Evolutionary conservation across 2,797 vertebrate genomes (phyloP), one percentile per base, ranked within the genome.

Genomic region (Neostethus bicornis): DNA sequence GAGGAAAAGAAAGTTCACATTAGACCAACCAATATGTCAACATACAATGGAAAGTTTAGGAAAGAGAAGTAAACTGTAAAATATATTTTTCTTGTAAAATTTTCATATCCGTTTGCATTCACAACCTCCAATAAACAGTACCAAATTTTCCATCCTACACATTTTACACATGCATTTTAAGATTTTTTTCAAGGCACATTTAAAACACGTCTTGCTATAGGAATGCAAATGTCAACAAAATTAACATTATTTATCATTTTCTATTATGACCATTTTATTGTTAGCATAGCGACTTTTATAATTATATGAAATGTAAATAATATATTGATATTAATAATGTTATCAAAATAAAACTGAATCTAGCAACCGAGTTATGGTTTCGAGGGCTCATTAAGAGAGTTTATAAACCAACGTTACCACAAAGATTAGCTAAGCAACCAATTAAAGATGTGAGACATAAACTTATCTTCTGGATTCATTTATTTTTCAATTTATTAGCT

Each of bases 11-110:
- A 28, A 70, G 59, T 75, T 75, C 51, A 63, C 45, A 65, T 57
- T 44, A 69, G 77, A 72, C 48, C 75, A 70, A 68, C 67, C 58
- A 25, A 56, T 46, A 46, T 44, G 43, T 79, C 62, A 76, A 70
- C 82, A 78, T 57, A 66, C 65, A 48, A 51, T 70, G 65, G 74
- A 83, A 87, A 84, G 82, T 87, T 87, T 62, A 85, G 69, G 53
- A 54, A 43, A 58, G 44, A 16, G 28, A 75, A 53, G 64, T 7
- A 63, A 65, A 73, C 64, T 64, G 77, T 81, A 66, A 74, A 80
- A 87, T 65, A 26, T 59, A 51, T 65, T 60, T 73, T 70, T 51
- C 45, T 75, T 54, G 47, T 82, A 75, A 80, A 73, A 64, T 70
- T 64, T 68, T 19, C 28, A 25, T 64, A 56, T 61, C 66, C 25